These are phyloP conservation scores for Anoura caudifer DNA, from an alignment of 2,113 vertebrate species.

Conservation along the genomic window DNA sequence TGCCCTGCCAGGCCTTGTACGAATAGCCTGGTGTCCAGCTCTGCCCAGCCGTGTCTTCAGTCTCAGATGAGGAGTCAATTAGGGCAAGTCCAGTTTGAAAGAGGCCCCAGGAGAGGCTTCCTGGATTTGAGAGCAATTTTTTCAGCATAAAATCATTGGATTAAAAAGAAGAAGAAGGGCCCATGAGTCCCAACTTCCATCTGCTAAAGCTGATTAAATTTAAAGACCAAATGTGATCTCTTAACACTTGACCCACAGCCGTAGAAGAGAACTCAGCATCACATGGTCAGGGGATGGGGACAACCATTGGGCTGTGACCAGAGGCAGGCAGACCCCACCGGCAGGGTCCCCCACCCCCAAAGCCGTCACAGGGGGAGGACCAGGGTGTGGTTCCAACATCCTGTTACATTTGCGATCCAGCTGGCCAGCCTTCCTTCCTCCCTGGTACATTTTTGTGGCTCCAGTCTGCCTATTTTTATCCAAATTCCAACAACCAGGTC, in stretches of 20 bases:
- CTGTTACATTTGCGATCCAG: fast-evolving
- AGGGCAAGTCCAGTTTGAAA: background rate
- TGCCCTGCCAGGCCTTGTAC: no score
- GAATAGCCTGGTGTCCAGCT: background rate
- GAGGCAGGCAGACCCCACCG: fast-evolving
- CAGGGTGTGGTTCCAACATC: fast-evolving
- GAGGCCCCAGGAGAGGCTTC: background rate
- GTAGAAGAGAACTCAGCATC: background rate
- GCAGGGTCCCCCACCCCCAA: fast-evolving
- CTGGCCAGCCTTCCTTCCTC: background rate
- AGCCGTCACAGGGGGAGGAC: fast-evolving
- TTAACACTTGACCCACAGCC: no score
- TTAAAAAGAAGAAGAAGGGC: background rate
- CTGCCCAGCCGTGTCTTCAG: fast-evolving
- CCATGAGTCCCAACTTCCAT: background rate
- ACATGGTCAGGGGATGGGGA: no score
- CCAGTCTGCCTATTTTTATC: background rate
- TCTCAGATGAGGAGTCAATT: background rate
- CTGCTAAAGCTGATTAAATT: background rate
- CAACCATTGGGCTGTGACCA: fast-evolving
- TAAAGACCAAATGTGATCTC: background rate
- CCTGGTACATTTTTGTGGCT: background rate
- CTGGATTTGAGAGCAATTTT: background rate
- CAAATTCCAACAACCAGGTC: background rate
- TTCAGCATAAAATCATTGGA: background rate